Base-by-base conservation (phyloP, 2,888 invertebrate genomes). In the Achlya flavicornis region DNA sequence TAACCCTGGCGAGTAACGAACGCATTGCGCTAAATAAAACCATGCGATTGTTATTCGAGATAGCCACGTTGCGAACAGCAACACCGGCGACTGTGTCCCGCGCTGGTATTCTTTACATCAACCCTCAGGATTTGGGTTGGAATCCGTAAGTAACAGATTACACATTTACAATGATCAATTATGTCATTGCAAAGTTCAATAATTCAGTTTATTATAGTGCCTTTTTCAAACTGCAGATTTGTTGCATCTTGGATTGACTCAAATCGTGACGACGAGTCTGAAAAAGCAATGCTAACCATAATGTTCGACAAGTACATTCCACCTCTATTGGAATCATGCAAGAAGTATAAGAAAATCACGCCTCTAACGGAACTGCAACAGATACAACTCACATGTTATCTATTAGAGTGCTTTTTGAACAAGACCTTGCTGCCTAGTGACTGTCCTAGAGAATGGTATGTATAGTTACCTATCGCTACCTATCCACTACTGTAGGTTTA, bases 81-180 rank as follows among this genome's bases (percentile, higher is more conserved):
- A 99, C 99, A 0, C 99, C 99, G 3, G 99, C 99, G 0, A 99
- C 99, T 0, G 98, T 99, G 0, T 98, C 98, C 0, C 94, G 98
- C 63, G 98, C 98, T 68, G 99, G 98, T 65, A 99, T 99, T 79
- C 94, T 99, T 14, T 99, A 98, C 84, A 97, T 99, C 69, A 99
- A 99, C 91, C 97, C 98, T 0, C 97, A 97, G 72, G 99, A 99
- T 91, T 95, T 99, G 63, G 98, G 98, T 4, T 99, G 98, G 98
- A 97, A 96, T 89, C 98, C 99, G 92, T 97, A 90, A 95, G 96
- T 94, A n/a, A 57, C 0, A 35, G n/a, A n/a, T 46, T 46, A 5
- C 46, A n/a, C 2, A 46, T 46, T 46, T 46, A 46, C 14, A 43
- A 43, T 43, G 14, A 4, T 12, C 12, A 14, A 3, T 43, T 12